Evolutionary conservation across 2,113 vertebrate species (phyloP).

Genomic region (Neotragus pygmaeus): DNA sequence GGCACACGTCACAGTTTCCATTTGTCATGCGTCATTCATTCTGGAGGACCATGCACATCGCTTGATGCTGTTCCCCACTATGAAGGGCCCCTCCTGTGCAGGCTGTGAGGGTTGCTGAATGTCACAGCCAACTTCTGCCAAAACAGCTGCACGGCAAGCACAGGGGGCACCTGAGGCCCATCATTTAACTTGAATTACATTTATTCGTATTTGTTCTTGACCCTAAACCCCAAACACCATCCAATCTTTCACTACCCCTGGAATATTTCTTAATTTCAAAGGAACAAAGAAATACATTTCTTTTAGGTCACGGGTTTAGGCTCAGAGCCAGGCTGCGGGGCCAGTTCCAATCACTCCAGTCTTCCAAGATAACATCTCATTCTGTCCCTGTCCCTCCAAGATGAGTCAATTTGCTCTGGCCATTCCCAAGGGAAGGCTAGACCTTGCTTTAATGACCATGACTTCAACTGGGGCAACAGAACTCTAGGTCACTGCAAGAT

Average conservation of each 20-base stretch:
- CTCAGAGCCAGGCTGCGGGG: background rate
- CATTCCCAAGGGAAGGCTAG: background rate
- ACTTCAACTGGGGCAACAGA: background rate
- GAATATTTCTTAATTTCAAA: background rate
- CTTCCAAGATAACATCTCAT: background rate
- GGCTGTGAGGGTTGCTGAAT: background rate
- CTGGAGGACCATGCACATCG: background rate
- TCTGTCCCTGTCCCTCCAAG: background rate
- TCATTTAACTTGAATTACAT: background rate
- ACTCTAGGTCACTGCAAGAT: background rate
- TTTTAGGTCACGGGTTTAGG: background rate
- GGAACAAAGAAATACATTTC: background rate
- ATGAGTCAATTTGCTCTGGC: background rate
- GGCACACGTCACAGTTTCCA: background rate
- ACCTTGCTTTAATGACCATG: background rate
- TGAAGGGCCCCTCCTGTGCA: background rate
- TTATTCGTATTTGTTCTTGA: background rate
- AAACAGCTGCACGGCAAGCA: background rate
- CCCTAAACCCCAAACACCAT: background rate
- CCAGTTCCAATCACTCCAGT: background rate
- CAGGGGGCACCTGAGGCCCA: rapidly evolving
- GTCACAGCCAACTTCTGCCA: background rate
- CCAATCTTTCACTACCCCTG: background rate
- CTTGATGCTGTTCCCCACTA: background rate
- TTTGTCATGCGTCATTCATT: background rate